Base-by-base conservation (phyloP, 1,140 invertebrate species). In the Hylaeus volcanicus region DNA sequence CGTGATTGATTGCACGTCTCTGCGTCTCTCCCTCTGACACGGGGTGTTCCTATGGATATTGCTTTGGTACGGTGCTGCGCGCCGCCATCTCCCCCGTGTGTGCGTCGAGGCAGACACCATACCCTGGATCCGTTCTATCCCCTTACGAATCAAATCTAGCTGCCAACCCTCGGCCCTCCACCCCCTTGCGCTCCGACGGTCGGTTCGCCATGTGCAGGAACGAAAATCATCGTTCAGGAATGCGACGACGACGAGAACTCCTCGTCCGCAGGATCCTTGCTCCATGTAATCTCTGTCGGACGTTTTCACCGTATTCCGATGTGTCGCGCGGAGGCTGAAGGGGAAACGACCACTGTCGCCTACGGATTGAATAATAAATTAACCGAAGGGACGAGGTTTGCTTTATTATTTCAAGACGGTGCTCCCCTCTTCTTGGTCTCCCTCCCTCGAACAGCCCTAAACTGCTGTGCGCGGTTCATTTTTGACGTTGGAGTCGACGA, bases 1-100 rank as follows among this genome's bases (percentile, higher is more conserved):
- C 87, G 89, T 93, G 92, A 93, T 93, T 93, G 92, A 93, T 93
- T 86, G 85, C 90, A 85, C 90, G 90, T 92, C 91, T 92, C 91
- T 89, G 86, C 85, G 75, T 88, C 89, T 91, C 88, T 91, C 91
- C 90, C 90, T 90, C 90, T 88, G 86, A 90, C 85, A 81, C 88
- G 88, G 89, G 88, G 88, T 91, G 89, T 89, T 90, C 86, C 90
- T 90, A 88, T 91, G 89, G 91, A 92, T 92, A 92, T 92, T 90
- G 90, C 90, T 88, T 91, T 90, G 89, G 88, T 90, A 83, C 81
- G 84, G 77, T 71, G 81, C 82, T 86, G 81, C 81, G 77, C 69
- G 80, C 85, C 81, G 81, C 85, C 84, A 86, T 86, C 81, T 72
- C 81, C 73, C 69, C 37, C 69, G 60, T 53, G 74, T 82, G 73